These are phyloP conservation scores for Thinocorus orbignyianus DNA, from an alignment of 2,113 vertebrate genomes.

Conservation along the genomic window DNA sequence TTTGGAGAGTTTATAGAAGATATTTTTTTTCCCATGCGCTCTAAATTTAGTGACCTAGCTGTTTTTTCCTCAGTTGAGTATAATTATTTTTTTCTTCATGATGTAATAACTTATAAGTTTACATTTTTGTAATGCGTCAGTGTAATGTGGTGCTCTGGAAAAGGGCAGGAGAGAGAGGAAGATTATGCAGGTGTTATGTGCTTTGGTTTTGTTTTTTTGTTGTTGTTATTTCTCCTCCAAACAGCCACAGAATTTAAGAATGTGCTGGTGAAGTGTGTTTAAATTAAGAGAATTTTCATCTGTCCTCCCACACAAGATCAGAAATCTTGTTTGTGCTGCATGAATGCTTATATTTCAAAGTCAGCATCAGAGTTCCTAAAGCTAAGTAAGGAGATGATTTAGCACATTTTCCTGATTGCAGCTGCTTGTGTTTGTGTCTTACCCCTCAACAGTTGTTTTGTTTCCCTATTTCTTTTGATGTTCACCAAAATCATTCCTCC, in stretches of 20 bases:
- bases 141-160: not conserved
- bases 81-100: not conserved
- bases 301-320: not conserved
- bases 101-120: not conserved
- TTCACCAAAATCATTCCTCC: not conserved
- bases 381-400: conserved; percentile 17
- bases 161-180: not conserved
- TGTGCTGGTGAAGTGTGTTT: not conserved
- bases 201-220: not conserved
- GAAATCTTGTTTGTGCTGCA: not conserved
- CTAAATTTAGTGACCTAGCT: not conserved
- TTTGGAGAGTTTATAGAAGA: not conserved
- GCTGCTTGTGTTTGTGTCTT: not conserved
- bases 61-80: not conserved
- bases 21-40: not conserved
- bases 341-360: not conserved
- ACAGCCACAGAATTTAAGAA: not conserved
- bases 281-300: not conserved
- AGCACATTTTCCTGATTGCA: not conserved
- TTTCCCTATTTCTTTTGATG: not conserved
- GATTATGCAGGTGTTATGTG: not conserved
- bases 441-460: not conserved
- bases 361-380: not conserved
- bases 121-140: not conserved
- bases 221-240: not conserved